Evolutionary conservation across 2,797 vertebrate genomes (phyloP).

Genomic region (Morus bassanus): DNA sequence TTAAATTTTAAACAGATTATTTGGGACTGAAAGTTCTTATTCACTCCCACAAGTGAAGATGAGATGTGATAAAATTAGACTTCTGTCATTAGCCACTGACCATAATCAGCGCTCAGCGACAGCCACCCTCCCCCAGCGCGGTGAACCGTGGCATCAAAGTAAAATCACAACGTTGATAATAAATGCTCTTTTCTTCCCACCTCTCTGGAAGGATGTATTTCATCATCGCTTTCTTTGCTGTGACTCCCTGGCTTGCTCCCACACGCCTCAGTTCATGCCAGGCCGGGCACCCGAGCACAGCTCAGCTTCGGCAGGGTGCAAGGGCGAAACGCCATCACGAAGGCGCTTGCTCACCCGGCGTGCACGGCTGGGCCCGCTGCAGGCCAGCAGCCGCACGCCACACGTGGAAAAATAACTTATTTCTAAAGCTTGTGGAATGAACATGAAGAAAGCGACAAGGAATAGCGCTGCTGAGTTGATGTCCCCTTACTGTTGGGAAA

Average conservation of each 20-base stretch:
- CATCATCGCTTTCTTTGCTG: neutral
- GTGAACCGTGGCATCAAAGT: neutral
- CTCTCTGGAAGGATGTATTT: neutral
- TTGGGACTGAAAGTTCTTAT: neutral
- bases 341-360: neutral
- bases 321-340: neutral
- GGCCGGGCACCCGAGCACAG: neutral
- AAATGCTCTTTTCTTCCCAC: neutral
- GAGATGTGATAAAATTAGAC: neutral
- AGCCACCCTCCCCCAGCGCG: neutral
- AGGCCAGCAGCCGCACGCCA: neutral
- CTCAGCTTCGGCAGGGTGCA: no score
- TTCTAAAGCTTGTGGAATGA: neutral
- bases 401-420: rapidly evolving
- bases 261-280: neutral
- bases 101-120: neutral
- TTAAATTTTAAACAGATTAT: neutral
- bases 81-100: neutral
- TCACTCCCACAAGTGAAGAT: neutral
- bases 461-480: no score
- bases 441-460: no score
- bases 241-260: no score
- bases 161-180: neutral
- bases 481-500: neutral
- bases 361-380: neutral